Percentiles rank a stretch among this genome's conserved stretches.
Conservation (phyloP, 1,140 invertebrate genomes). For the Cotesia vestalis region DNA sequence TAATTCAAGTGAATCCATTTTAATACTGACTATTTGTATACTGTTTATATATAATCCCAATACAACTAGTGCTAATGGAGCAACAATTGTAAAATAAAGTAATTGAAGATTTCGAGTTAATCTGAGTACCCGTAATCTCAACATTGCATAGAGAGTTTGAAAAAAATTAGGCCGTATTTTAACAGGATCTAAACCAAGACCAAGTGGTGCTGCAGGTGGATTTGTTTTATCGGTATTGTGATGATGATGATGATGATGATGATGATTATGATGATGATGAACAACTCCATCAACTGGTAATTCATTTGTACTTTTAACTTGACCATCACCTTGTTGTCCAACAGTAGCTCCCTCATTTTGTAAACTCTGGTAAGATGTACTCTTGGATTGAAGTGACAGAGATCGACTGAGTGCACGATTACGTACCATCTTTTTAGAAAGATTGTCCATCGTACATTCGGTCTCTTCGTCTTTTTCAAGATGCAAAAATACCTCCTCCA, state of each 20-base stretch:
- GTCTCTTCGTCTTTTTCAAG: constrained; percentile 76
- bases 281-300: constrained; percentile 54
- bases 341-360: constrained; percentile 70
- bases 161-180: constrained; percentile 66
- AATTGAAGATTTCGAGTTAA: constrained; percentile 65
- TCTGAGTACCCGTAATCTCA: constrained; percentile 63
- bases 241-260: too few relatives aligned
- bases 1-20: constrained; percentile 71
- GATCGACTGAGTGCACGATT: constrained; percentile 76
- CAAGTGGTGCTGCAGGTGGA: constrained; percentile 54
- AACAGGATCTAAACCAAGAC: constrained; percentile 67
- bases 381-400: constrained; percentile 76
- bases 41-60: constrained; percentile 76
- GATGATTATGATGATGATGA: not conserved
- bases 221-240: constrained; percentile 50
- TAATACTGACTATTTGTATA: constrained; percentile 70
- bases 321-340: constrained; percentile 52
- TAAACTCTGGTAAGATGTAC: constrained; percentile 76
- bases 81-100: constrained; percentile 66
- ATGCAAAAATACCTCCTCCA: constrained; percentile 87
- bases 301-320: constrained; percentile 60
- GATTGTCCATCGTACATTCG: constrained; percentile 72
- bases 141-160: constrained; percentile 66
- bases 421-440: constrained; percentile 77
- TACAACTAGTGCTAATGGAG: constrained; percentile 71